Evolutionary conservation across 2,888 invertebrate species (phyloP).

Genomic region (Volucella inanis): DNA sequence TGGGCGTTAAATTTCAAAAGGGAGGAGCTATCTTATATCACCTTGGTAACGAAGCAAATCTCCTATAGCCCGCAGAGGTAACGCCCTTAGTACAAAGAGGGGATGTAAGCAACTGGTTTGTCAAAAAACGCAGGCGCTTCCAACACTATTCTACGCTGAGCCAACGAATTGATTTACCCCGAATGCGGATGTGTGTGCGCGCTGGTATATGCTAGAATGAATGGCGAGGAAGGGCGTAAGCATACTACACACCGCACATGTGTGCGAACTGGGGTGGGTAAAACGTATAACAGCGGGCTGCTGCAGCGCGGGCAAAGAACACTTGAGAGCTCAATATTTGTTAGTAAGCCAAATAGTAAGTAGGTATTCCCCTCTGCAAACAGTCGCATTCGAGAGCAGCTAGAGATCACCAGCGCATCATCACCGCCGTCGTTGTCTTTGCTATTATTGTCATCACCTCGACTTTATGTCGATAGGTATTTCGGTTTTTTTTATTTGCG

Average conservation of each 20-base stretch:
- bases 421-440: constrained; percentile 75
- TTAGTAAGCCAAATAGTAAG: constrained; percentile 84
- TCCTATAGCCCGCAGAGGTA: background rate
- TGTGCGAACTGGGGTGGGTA: constrained; percentile 66
- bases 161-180: constrained; percentile 29
- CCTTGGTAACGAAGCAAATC: constrained; percentile 66
- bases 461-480: constrained; percentile 69
- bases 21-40: constrained; percentile 54
- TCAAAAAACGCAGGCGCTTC: constrained; percentile 56
- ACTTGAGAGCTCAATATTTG: constrained; percentile 83
- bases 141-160: constrained; percentile 30
- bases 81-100: constrained; percentile 46
- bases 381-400: constrained; percentile 84
- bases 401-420: constrained; percentile 83
- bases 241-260: constrained; percentile 33
- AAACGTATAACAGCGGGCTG: constrained; percentile 61
- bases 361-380: constrained; percentile 84
- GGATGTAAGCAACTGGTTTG: constrained; percentile 64
- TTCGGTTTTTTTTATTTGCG: constrained; percentile 71
- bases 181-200: constrained; percentile 8
- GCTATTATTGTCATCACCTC: constrained; percentile 74
- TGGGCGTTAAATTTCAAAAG: constrained; percentile 22
- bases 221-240: constrained; percentile 53
- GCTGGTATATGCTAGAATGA: no score
- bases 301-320: constrained; percentile 76